These are phyloP conservation scores for Caligus rogercresseyi DNA, from an alignment of 1,140 invertebrate species.

Conservation along the genomic window DNA sequence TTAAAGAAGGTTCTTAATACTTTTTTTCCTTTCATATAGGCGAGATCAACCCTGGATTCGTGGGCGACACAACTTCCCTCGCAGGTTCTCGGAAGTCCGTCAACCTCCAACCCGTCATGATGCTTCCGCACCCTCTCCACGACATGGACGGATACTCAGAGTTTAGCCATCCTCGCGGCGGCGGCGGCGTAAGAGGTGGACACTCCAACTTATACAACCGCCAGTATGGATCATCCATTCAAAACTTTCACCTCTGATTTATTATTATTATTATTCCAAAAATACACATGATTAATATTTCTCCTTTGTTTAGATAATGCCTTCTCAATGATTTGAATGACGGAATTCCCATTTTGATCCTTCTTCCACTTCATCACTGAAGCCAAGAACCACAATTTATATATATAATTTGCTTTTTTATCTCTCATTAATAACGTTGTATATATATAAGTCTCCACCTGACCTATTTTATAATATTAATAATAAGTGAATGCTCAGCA, in stretches of 20 bases:
- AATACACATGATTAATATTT: too few species aligned
- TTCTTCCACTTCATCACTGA: too few species aligned
- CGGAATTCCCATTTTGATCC: too few species aligned
- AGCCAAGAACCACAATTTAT: too few species aligned
- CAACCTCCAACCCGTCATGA: slow-evolving; percentile 61
- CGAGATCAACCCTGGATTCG: slow-evolving; percentile 65
- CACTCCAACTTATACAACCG: slow-evolving; percentile 19
- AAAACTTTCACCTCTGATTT: slow-evolving; percentile 41
- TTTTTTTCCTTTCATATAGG: slow-evolving; percentile 36
- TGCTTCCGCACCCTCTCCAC: slow-evolving; percentile 47
- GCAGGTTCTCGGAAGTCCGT: slow-evolving; percentile 63
- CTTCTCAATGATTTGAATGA: too few species aligned
- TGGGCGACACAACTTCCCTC: slow-evolving; percentile 51
- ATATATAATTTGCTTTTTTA: too few species aligned
- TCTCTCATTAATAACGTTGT: too few species aligned
- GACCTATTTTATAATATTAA: too few species aligned
- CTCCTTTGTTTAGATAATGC: too few species aligned
- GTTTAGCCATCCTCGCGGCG: slow-evolving; percentile 46
- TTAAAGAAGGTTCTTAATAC: too few species aligned
- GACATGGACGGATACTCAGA: slow-evolving; percentile 48
- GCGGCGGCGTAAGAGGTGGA: slow-evolving; percentile 27
- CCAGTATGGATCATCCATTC: slow-evolving; percentile 39
- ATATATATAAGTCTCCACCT: too few species aligned
- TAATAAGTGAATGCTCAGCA: too few species aligned
- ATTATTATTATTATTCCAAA: not conserved